A percentile compares a stretch with the other conserved stretches of the same genome.
Evolutionary conservation across 37 sponge, comb jelly and placozoan genomes (phyloP).

Genomic region (Diacarnus erythraeanus): DNA sequence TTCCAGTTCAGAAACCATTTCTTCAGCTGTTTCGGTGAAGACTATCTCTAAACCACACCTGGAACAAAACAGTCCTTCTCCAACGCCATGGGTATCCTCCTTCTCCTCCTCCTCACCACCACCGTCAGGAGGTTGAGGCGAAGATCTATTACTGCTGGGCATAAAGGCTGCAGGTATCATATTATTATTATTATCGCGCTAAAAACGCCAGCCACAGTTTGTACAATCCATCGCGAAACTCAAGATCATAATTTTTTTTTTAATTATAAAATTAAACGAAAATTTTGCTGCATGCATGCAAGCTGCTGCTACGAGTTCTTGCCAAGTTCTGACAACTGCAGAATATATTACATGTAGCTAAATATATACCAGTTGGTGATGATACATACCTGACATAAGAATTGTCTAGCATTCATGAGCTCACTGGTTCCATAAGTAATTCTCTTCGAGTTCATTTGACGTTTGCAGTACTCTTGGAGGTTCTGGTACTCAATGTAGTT

Average conservation of each 20-base stretch:
- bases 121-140: background rate
- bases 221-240: background rate
- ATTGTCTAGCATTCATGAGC: conserved; percentile 70
- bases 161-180: background rate
- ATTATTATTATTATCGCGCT: background rate
- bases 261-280: background rate
- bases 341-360: background rate
- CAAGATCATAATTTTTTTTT: background rate
- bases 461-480: conserved; percentile 67
- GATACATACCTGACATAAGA: conserved; percentile 71
- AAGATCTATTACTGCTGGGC: background rate
- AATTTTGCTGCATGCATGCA: background rate
- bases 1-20: background rate
- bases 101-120: background rate
- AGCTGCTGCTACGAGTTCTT: background rate
- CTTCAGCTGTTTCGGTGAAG: background rate
- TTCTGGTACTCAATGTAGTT: conserved; percentile 98
- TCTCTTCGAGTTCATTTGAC: conserved; percentile 51
- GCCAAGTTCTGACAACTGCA: conserved; percentile 16
- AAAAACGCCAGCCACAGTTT: background rate
- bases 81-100: background rate
- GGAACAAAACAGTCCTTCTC: too few species aligned
- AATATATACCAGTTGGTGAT: too few species aligned
- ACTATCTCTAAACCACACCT: background rate
- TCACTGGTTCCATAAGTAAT: conserved; percentile 85